A percentile compares a stretch with the other conserved stretches of the same genome.
Evolutionary conservation across 2,888 invertebrate genomes (phyloP).

Genomic region (Lottia scabra): DNA sequence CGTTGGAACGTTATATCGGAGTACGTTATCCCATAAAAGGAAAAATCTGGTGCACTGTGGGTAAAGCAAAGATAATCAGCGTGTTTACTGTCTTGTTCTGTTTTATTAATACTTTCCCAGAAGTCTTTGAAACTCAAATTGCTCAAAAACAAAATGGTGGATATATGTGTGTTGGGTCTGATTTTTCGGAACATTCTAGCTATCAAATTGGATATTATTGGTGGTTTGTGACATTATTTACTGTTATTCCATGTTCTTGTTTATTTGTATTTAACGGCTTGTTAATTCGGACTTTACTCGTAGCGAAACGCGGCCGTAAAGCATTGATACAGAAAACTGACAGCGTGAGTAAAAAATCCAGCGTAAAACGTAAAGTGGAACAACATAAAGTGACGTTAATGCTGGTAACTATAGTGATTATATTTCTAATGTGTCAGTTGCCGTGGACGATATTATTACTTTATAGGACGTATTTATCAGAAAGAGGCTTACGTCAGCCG

Average conservation of each 20-base stretch:
- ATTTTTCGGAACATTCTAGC: conserved; percentile 72
- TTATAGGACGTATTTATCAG: conserved; percentile 64
- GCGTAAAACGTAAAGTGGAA: conserved; percentile 49
- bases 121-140: conserved; percentile 75
- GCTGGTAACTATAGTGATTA: conserved; percentile 81
- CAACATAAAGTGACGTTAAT: conserved; percentile 78
- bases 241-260: conserved; percentile 77
- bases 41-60: conserved; percentile 75
- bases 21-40: conserved; percentile 81
- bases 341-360: conserved; percentile 55
- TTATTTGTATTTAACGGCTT: conserved; percentile 81
- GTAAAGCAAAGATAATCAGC: conserved; percentile 78
- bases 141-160: conserved; percentile 15
- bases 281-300: conserved; percentile 74
- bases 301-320: conserved; percentile 31
- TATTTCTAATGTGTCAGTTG: conserved; percentile 81
- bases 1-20: conserved; percentile 81
- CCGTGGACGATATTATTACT: conserved; percentile 77
- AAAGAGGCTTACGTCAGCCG: conserved; percentile 32
- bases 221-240: conserved; percentile 69
- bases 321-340: conserved; percentile 29
- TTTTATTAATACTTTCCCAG: conserved; percentile 75
- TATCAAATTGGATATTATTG: conserved; percentile 76
- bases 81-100: conserved; percentile 75
- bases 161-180: conserved; percentile 50